Evolutionary conservation across 2,797 vertebrate genomes (phyloP).

Genomic region (Taenioides sp.): DNA sequence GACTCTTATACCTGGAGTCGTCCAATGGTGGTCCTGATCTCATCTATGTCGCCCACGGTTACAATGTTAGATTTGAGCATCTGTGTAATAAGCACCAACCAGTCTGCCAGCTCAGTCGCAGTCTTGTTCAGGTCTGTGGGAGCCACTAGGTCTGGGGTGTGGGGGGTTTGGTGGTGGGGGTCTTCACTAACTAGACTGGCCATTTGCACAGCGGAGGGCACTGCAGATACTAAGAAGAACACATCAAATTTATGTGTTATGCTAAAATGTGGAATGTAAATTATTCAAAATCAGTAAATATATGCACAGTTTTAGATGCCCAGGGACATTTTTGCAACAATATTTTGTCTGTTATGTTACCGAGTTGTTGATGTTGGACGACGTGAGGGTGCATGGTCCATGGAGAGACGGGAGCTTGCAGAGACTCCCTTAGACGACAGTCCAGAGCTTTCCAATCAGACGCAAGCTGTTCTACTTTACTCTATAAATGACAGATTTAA

Average conservation of each 20-base stretch:
- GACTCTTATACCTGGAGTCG: conserved; percentile 84
- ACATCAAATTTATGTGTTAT: background rate
- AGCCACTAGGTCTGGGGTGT: conserved; percentile 78
- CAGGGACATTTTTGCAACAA: conserved; percentile 20
- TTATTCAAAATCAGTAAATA: conserved; percentile 20
- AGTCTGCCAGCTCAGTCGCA: conserved; percentile 91
- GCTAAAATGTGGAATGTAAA: background rate
- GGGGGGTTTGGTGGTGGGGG: conserved; percentile 66
- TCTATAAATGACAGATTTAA: conserved; percentile 48
- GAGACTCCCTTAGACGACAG: conserved; percentile 70
- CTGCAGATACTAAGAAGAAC: conserved; percentile 63
- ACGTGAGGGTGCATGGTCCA: conserved; percentile 74
- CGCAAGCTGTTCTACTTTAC: conserved; percentile 78
- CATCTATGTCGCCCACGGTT: conserved; percentile 91
- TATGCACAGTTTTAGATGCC: conserved; percentile 13
- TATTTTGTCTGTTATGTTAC: conserved; percentile 45
- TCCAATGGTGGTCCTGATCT: conserved; percentile 90
- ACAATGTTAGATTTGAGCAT: conserved; percentile 99
- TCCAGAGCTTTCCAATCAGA: conserved; percentile 81
- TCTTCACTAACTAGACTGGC: conserved; percentile 79
- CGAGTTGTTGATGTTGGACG: conserved; percentile 72
- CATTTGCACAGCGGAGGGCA: conserved; percentile 83
- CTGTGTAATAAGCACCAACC: conserved; percentile 92
- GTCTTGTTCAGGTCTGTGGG: conserved; percentile 90
- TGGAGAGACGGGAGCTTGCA: conserved; percentile 56